A percentile compares a stretch with the other conserved stretches of the same genome.
phyloP scores from a whole-genome alignment of 2,888 invertebrate genomes.

The Seira ritae region DNA sequence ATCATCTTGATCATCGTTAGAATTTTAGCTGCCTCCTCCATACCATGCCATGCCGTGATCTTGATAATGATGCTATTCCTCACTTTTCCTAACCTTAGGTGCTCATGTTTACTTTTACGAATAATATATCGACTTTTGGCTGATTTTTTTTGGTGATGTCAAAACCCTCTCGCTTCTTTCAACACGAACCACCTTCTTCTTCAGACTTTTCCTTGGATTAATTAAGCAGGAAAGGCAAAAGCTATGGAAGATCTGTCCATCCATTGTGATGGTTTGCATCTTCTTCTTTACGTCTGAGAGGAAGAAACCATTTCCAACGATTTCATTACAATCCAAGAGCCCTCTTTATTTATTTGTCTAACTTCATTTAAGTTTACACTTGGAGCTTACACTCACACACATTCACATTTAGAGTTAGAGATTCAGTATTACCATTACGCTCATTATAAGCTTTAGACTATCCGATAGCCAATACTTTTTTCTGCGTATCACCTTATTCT shows the following conservation, averaged over 20 bases:
- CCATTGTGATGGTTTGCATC: too few relatives aligned
- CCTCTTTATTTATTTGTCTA: conserved; percentile 73
- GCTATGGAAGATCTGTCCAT: too few relatives aligned
- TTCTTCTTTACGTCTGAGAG: too few relatives aligned
- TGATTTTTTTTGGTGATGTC: too few relatives aligned
- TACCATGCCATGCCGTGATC: conserved; percentile 42
- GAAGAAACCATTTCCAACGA: conserved; percentile 51
- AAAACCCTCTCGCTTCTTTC: too few relatives aligned
- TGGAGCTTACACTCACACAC: conserved; percentile 27
- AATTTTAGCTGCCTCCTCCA: neutral
- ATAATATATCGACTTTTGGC: too few relatives aligned
- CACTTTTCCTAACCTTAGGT: too few relatives aligned
- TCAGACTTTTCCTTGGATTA: too few relatives aligned
- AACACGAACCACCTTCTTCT: too few relatives aligned
- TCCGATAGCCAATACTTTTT: neutral
- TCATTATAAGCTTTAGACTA: too few relatives aligned
- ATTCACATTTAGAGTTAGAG: neutral
- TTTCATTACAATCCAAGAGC: conserved; percentile 66
- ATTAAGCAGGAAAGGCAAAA: too few relatives aligned
- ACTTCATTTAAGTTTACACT: conserved; percentile 68
- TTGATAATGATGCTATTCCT: conserved; percentile 31
- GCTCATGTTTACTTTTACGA: too few relatives aligned
- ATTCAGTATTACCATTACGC: neutral
- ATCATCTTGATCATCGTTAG: conserved; percentile 22
- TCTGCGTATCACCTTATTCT: conserved; percentile 20